Percentiles rank a stretch among this genome's conserved stretches.
Evolutionary conservation across 2,888 invertebrate genomes (phyloP).

Genomic region (Diaprepes abbreviatus): DNA sequence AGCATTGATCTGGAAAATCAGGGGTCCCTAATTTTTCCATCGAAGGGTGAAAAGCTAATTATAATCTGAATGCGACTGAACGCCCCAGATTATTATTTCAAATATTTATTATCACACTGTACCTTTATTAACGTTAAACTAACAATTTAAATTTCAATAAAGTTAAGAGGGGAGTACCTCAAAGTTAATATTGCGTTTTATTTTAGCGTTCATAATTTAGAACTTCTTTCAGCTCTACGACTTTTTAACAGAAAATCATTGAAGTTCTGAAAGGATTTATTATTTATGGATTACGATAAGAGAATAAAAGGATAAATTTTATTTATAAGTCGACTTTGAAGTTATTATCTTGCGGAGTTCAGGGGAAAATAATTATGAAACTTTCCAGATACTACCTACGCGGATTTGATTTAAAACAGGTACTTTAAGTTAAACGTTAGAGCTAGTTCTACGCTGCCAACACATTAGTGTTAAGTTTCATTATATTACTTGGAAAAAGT

Average conservation of each 20-base stretch:
- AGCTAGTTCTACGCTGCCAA: background rate
- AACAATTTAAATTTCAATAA: slow-evolving; percentile 1
- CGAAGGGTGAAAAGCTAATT: background rate
- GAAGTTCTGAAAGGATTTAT: slow-evolving; percentile 7
- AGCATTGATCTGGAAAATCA: background rate
- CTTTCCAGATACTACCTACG: background rate
- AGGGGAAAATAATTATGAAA: slow-evolving; percentile 12
- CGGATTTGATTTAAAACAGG: slow-evolving; percentile 6
- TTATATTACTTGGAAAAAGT: background rate
- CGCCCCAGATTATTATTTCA: background rate
- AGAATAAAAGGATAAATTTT: slow-evolving; percentile 7
- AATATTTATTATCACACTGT: background rate
- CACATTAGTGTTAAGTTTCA: background rate
- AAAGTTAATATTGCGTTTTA: background rate
- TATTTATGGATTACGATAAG: slow-evolving; percentile 16
- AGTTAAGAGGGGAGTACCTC: background rate
- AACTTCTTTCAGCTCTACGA: slow-evolving; percentile 2
- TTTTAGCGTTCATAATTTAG: background rate
- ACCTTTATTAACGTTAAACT: background rate
- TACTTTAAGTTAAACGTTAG: background rate
- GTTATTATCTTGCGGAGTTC: slow-evolving; percentile 10
- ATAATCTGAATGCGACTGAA: background rate
- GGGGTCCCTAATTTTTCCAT: background rate
- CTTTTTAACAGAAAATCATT: background rate
- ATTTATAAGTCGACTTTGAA: slow-evolving; percentile 6